These are phyloP conservation scores for Zygogramma bicolorata DNA, from an alignment of 2,888 invertebrate genomes.

Conservation along the genomic window DNA sequence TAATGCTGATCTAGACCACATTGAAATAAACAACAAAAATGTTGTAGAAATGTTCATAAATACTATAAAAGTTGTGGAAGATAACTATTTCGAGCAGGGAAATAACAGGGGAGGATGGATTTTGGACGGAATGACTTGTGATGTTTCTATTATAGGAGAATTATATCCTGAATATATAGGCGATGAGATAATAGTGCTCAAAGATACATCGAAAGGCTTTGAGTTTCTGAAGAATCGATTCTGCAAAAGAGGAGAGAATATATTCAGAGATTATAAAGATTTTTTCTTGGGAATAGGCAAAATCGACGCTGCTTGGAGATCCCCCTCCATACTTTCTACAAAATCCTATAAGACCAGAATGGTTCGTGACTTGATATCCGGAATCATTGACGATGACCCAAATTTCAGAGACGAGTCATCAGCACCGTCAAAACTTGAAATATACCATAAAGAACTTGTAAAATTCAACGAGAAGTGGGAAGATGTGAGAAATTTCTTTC, in stretches of 20 bases:
- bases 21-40: conserved; percentile 67
- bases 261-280: conserved; percentile 55
- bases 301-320: conserved; percentile 55
- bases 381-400: conserved; percentile 43
- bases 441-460: conserved; percentile 46
- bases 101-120: conserved; percentile 70
- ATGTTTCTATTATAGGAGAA: conserved; percentile 68
- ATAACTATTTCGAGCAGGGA: conserved; percentile 57
- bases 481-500: conserved; percentile 51
- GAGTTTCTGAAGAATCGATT: conserved; percentile 60
- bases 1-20: conserved; percentile 61
- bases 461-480: conserved; percentile 51
- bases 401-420: background rate
- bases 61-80: conserved; percentile 65
- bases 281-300: conserved; percentile 57
- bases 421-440: conserved; percentile 24
- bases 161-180: conserved; percentile 68
- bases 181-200: conserved; percentile 71
- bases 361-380: conserved; percentile 41
- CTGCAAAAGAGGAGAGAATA: conserved; percentile 46
- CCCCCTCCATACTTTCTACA: conserved; percentile 47
- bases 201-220: conserved; percentile 67
- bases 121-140: conserved; percentile 72
- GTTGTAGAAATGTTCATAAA: conserved; percentile 65
- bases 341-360: conserved; percentile 34